Percentiles rank a stretch among this genome's conserved stretches.
Evolutionary conservation across 1,140 invertebrate species (phyloP).

Genomic region (Penaeus chinensis): DNA sequence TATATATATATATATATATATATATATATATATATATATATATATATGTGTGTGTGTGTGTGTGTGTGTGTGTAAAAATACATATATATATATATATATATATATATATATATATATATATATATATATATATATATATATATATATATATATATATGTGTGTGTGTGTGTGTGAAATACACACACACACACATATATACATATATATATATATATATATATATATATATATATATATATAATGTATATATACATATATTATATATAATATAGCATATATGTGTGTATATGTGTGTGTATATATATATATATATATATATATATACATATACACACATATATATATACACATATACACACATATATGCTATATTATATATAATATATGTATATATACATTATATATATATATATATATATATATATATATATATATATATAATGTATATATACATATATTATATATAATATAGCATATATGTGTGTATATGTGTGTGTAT

Average conservation of each 20-base stretch:
- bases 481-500: background rate
- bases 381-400: conserved; percentile 22
- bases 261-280: background rate
- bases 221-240: background rate
- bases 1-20: conserved; percentile 14
- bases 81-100: background rate
- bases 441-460: background rate
- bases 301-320: conserved; percentile 10
- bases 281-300: background rate
- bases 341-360: conserved; percentile 7
- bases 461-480: background rate
- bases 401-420: background rate
- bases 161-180: background rate
- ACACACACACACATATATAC: background rate
- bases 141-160: background rate
- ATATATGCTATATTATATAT: conserved; percentile 1
- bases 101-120: background rate
- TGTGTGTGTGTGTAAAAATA: background rate
- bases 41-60: conserved; percentile 1
- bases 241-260: background rate
- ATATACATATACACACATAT: conserved; percentile 7
- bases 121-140: background rate
- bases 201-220: too few species aligned
- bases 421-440: background rate
- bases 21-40: background rate